Conservation (phyloP, 2,797 vertebrate species). For the Avahi laniger region DNA sequence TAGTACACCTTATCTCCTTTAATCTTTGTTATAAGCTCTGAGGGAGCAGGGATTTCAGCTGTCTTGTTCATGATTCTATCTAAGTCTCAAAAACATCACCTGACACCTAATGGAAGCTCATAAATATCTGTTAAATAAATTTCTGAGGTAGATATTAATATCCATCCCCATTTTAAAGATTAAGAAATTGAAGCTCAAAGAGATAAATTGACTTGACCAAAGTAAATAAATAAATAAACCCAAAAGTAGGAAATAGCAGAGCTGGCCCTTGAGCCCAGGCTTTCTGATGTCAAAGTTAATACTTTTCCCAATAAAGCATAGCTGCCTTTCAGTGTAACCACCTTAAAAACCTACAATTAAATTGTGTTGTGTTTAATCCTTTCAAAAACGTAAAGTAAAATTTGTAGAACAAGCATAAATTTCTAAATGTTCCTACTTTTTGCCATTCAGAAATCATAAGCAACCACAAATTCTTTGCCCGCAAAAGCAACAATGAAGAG, state of each 20-base stretch:
- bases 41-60: neutral
- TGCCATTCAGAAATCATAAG: neutral
- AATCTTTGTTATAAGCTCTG: neutral
- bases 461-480: neutral
- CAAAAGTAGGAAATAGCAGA: neutral
- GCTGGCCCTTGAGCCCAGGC: neutral
- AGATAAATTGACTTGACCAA: neutral
- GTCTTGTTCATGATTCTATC: neutral
- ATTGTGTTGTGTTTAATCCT: neutral
- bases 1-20: neutral
- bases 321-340: neutral
- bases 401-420: neutral
- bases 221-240: neutral
- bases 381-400: conserved; percentile 3
- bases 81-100: neutral
- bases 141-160: neutral
- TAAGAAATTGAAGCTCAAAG: neutral
- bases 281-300: neutral
- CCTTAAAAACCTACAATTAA: conserved; percentile 18
- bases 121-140: neutral
- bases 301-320: neutral
- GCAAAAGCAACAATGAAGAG: neutral
- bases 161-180: neutral
- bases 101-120: neutral
- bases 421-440: neutral